These are phyloP conservation scores for Branchipolynoe longqiensis DNA, from an alignment of 2,888 invertebrate species.

Conservation along the genomic window DNA sequence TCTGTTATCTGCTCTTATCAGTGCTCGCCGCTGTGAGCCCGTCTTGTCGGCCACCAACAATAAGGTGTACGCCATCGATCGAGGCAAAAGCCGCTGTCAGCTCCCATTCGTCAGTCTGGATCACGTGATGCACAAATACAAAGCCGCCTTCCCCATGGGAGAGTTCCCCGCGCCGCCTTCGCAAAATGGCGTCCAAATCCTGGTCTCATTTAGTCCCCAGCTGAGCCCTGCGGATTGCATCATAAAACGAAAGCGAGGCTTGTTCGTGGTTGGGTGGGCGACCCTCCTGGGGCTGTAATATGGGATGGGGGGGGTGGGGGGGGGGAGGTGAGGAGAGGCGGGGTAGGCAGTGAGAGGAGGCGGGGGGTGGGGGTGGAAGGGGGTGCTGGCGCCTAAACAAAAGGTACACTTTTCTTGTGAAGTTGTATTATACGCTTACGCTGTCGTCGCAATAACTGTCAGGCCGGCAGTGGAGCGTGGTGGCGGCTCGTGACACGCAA, in stretches of 20 bases:
- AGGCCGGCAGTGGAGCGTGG: not conserved
- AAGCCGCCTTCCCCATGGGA: slow-evolving; percentile 43
- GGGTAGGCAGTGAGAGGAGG: too few species aligned
- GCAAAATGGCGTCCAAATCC: slow-evolving; percentile 36
- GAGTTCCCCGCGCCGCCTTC: slow-evolving; percentile 30
- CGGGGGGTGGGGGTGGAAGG: not conserved
- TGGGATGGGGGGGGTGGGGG: not conserved
- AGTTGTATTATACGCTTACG: slow-evolving; percentile 55
- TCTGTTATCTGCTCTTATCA: slow-evolving; percentile 18
- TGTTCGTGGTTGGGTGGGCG: slow-evolving; percentile 30
- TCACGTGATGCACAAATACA: slow-evolving; percentile 47
- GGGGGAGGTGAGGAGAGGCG: not conserved
- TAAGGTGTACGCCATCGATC: slow-evolving; percentile 45
- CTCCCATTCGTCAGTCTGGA: slow-evolving; percentile 24
- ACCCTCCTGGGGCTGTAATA: slow-evolving; percentile 1
- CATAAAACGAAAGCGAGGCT: too few species aligned
- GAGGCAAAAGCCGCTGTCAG: not conserved
- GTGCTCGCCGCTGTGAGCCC: not conserved
- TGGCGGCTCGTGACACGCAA: slow-evolving; percentile 33
- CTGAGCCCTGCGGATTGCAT: slow-evolving; percentile 47
- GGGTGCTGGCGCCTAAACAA: slow-evolving; percentile 5
- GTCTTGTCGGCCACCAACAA: not conserved
- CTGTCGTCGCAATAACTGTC: slow-evolving; percentile 18
- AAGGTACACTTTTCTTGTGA: slow-evolving; percentile 56
- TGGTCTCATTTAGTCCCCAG: slow-evolving; percentile 40